A percentile compares a stretch with the other conserved stretches of the same genome.
phyloP scores from a whole-genome alignment of 53 echinoderm and acorn worm species.

The Actinopyga echinites region DNA sequence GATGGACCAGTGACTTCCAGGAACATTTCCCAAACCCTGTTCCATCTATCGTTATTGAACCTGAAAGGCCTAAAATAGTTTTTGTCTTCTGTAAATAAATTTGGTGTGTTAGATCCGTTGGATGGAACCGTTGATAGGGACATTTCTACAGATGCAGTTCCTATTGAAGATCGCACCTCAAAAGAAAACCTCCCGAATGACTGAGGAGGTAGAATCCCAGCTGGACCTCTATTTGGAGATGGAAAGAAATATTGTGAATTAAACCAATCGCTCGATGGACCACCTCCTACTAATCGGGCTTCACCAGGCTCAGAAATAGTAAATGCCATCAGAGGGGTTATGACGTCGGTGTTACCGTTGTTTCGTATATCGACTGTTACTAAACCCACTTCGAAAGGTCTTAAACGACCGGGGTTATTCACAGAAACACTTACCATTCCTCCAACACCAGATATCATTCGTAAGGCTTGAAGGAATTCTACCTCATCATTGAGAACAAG shows the following conservation, averaged over 20 bases:
- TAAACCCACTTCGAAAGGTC: conserved; percentile 25
- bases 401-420: conserved; percentile 12
- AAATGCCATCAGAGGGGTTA: conserved; percentile 10
- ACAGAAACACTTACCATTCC: background rate
- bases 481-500: conserved; percentile 6
- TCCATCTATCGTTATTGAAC: conserved; percentile 18
- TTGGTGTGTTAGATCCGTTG: background rate
- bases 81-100: conserved; percentile 11
- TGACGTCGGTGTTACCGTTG: conserved; percentile 23
- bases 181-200: background rate
- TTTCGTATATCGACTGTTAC: background rate
- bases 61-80: conserved; percentile 26
- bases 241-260: conserved; percentile 7
- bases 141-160: background rate
- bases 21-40: conserved; percentile 26
- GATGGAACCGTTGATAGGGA: background rate
- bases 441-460: background rate
- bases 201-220: conserved; percentile 8
- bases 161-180: background rate
- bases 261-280: background rate
- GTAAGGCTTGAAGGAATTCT: background rate
- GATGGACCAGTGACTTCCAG: background rate
- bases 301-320: background rate
- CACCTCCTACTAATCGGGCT: background rate
- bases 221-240: conserved; percentile 6